Evolutionary conservation across 2,113 vertebrate species (phyloP).

Genomic region (Alethe diademata): DNA sequence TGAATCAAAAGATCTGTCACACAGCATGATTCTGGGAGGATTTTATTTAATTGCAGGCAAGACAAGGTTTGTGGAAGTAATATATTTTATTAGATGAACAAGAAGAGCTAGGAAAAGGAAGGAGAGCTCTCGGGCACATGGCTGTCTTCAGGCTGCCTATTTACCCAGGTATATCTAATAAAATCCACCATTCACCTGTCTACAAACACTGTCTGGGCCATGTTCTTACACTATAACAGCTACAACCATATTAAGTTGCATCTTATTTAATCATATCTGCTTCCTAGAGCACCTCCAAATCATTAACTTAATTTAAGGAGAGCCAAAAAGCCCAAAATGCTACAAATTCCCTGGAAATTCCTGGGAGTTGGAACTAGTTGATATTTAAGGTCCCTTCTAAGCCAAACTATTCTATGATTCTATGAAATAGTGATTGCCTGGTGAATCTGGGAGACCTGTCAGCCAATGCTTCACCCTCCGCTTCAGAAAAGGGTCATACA

Average conservation of each 20-base stretch:
- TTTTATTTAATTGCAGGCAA: slow-evolving; percentile 3
- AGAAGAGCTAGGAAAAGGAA: neutral
- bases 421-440: neutral
- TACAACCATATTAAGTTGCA: neutral
- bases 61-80: neutral
- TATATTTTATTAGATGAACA: neutral
- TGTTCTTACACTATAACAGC: neutral
- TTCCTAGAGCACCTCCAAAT: neutral
- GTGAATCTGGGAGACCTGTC: neutral
- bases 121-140: neutral
- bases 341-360: neutral
- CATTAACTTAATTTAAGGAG: neutral
- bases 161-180: neutral
- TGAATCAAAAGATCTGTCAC: slow-evolving; percentile 13
- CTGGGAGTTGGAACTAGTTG: neutral
- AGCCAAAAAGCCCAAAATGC: neutral
- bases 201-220: neutral
- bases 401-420: neutral
- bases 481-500: neutral
- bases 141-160: neutral
- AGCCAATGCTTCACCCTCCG: neutral
- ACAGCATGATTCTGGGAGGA: neutral
- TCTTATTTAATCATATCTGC: neutral
- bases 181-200: neutral
- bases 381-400: neutral